A percentile compares a stretch with the other conserved stretches of the same genome.
These are phyloP conservation scores for Holacanthella duospinosa DNA, from an alignment of 2,888 invertebrate species.

Conservation along the genomic window DNA sequence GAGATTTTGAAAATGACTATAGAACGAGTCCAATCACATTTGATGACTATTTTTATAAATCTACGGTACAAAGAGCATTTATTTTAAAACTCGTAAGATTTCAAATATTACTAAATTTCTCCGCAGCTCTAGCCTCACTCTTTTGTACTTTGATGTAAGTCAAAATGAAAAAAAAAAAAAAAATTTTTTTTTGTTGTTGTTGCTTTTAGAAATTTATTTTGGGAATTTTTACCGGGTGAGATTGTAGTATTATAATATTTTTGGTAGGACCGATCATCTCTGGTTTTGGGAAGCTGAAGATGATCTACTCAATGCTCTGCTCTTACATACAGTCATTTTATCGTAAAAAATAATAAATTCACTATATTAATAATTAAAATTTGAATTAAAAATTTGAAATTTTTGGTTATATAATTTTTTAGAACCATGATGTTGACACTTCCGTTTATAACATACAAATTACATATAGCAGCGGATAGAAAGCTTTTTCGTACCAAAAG, in stretches of 20 bases:
- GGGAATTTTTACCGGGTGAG: no score
- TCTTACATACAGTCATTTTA: neutral
- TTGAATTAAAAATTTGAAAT: neutral
- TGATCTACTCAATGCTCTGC: neutral
- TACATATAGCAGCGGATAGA: neutral
- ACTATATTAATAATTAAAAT: neutral
- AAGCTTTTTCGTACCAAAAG: neutral
- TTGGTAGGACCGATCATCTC: neutral
- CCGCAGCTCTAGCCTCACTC: neutral
- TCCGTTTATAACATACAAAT: neutral
- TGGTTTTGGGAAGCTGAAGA: slow-evolving; percentile 1
- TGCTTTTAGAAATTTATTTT: neutral
- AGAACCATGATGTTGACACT: neutral
- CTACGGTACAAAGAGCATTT: neutral
- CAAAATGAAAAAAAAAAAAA: neutral
- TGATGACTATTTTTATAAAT: neutral
- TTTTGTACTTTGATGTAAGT: neutral
- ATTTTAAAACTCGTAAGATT: neutral
- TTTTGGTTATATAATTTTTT: neutral
- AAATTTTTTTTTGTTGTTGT: neutral
- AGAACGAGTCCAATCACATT: neutral
- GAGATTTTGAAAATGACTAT: neutral
- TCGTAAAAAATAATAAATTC: neutral
- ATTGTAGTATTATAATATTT: no score
- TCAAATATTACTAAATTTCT: neutral